Base-by-base conservation (phyloP, 2,113 vertebrate genomes). In the Tauraco erythrolophus region DNA sequence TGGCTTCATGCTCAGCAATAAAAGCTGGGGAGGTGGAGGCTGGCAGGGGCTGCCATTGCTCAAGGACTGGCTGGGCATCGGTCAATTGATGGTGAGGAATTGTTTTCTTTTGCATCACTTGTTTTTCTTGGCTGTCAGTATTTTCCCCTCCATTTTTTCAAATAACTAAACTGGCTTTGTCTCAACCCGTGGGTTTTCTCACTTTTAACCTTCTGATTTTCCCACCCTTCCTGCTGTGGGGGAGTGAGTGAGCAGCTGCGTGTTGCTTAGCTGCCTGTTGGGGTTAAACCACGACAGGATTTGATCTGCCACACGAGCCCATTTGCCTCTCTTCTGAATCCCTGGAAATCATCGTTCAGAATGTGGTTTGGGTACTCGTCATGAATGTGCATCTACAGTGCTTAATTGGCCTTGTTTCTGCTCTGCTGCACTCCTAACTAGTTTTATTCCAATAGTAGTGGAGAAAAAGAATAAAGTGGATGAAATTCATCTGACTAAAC, bases 171-270 rank as follows among this genome's bases (percentile, higher is more conserved):
- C 7, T 43, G 6, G 62, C 37, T 92, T 80, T 65, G 45, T 53
- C 43, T 71, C 19, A 37, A 9, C n/a, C 48, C 23, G 37, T 0
- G 0, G 27, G 11, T 54, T 93, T 96, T 91, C 51, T 83, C 28
- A 28, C 31, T 46, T 80, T 58, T 69, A 41, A 22, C 13, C 24
- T 83, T 88, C n/a, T 60, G n/a, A 64, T 71, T 64, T 25, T 72
- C 13, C 7, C 14, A 35, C 35, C 13, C 21, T 6, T 19, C 35
- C 39, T 7, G 0, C 25, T 79, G 57, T 58, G 17, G 31, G 16
- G 8, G 9, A 0, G 2, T 37, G 14, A 92, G 46, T 12, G 1
- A 80, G 23, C 1, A 0, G 45, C 12, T 66, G 48, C 3, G 1
- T 27, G 25, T 3, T 86, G 53, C 19, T 58, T 66, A 58, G 41